A percentile compares a stretch with the other conserved stretches of the same genome.
These are phyloP conservation scores for Eciton burchellii DNA, from an alignment of 1,140 invertebrate species.

Conservation along the genomic window DNA sequence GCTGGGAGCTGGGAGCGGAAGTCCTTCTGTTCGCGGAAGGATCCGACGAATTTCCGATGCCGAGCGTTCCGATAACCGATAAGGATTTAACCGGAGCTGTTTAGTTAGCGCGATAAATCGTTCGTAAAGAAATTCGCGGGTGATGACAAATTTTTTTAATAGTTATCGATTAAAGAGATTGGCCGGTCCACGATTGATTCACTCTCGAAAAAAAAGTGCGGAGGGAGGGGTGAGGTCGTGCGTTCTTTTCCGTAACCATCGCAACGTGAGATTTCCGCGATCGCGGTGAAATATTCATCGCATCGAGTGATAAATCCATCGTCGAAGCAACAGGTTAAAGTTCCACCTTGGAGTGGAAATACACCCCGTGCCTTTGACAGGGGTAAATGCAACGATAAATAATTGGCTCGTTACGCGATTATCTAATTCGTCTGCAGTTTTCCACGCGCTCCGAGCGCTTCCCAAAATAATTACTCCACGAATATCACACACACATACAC, in stretches of 20 bases:
- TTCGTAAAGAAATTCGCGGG: too few relatives aligned
- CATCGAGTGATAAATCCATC: constrained; percentile 69
- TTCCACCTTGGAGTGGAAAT: constrained; percentile 52
- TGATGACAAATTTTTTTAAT: too few relatives aligned
- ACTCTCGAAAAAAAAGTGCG: background rate
- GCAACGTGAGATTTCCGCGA: constrained; percentile 17
- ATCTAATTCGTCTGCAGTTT: constrained; percentile 28
- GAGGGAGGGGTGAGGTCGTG: too few relatives aligned
- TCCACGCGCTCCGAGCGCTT: constrained; percentile 13
- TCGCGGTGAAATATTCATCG: constrained; percentile 72
- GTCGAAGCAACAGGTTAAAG: constrained; percentile 72
- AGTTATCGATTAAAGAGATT: too few relatives aligned
- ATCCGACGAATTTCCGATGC: background rate
- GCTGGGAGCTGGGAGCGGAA: background rate
- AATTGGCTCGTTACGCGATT: constrained; percentile 59
- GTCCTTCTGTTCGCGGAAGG: background rate
- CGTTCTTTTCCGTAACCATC: constrained; percentile 56
- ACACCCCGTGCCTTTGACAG: constrained; percentile 54
- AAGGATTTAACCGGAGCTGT: too few relatives aligned
- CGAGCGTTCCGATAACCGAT: too few relatives aligned
- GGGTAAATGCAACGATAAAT: constrained; percentile 63
- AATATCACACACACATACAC: too few relatives aligned
- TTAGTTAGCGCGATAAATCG: too few relatives aligned
- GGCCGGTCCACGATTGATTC: too few relatives aligned
- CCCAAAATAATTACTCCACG: constrained; percentile 41